Conservation (phyloP, 2,888 invertebrate genomes). For the Rhagophthalmus giganteus region DNA sequence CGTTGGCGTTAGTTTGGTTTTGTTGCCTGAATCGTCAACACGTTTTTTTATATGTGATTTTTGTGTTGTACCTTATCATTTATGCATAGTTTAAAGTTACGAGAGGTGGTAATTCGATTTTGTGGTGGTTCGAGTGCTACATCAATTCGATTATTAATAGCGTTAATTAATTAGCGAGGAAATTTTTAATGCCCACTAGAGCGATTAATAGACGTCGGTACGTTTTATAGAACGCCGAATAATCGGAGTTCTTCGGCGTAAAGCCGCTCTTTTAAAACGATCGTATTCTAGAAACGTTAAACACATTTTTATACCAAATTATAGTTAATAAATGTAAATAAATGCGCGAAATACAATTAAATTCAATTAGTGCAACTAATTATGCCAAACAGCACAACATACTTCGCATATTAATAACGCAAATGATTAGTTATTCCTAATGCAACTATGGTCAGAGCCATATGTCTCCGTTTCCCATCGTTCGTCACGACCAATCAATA, state of each 20-base stretch:
- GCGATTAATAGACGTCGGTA: no score
- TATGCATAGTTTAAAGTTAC: no score
- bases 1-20: slow-evolving; percentile 47
- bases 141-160: no score
- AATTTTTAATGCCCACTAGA: no score
- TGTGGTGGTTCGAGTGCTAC: no score
- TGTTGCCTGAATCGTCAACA: slow-evolving; percentile 46
- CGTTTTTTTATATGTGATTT: slow-evolving; percentile 26
- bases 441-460: slow-evolving; percentile 23
- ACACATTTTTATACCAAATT: slow-evolving; percentile 8
- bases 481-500: slow-evolving; percentile 24
- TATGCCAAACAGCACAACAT: slow-evolving; percentile 32
- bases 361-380: slow-evolving; percentile 37
- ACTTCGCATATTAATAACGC: slow-evolving; percentile 35
- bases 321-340: slow-evolving; percentile 19
- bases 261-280: no score
- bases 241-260: no score
- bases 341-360: slow-evolving; percentile 32
- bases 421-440: slow-evolving; percentile 36
- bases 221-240: no score
- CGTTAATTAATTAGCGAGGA: no score
- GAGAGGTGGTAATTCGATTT: no score
- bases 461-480: slow-evolving; percentile 26
- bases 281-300: background rate
- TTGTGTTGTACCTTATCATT: slow-evolving; percentile 7